Evolutionary conservation across 2,113 vertebrate genomes (phyloP), one percentile per base, ranked within the genome.

Genomic region (Megaceryle maxima): DNA sequence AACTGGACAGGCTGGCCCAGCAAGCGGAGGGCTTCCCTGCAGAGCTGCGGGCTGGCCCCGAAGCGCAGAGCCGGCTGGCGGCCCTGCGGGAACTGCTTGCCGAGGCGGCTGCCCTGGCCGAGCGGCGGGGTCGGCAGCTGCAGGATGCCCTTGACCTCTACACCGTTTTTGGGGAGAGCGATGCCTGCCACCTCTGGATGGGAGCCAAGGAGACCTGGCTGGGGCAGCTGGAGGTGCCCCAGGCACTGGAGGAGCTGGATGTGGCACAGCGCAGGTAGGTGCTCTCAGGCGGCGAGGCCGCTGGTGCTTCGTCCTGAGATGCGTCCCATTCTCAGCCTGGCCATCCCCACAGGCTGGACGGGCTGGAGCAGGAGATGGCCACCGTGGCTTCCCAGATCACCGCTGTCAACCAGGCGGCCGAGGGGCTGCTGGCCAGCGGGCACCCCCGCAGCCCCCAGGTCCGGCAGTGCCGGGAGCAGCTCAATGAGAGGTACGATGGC

Each of bases 171-270:
- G 99, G 99, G 48, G 99, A 99, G 97, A 99, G 99, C 0, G 99
- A 99, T 0, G 99, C 99, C 44, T 99, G 99, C 51, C 98, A 99
- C 94, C 98, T 99, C 26, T 99, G 99, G 99, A 99, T 99, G 99
- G 98, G 98, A 2, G 98, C 99, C 96, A 99, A 99, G 95, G 99
- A 99, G 97, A 99, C 99, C 60, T 99, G 99, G 99, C 92, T 99
- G 97, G 96, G 98, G 43, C 98, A 98, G 22, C 96, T 98, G 90
- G 98, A 99, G 50, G 98, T 99, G 81, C 99, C 99, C 1, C 98
- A 99, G 73, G 99, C 98, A 1, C 97, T 99, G 97, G 99, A 99
- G 94, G 99, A 99, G 92, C 97, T 99, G 97, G 99, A 99, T 33
- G 98, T 99, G 3, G 98, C 99, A 2, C 98, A 99, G 96, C 99